Conservation (phyloP, 53 echinoderm and acorn worm species). For the Holothuria leucospilota region DNA sequence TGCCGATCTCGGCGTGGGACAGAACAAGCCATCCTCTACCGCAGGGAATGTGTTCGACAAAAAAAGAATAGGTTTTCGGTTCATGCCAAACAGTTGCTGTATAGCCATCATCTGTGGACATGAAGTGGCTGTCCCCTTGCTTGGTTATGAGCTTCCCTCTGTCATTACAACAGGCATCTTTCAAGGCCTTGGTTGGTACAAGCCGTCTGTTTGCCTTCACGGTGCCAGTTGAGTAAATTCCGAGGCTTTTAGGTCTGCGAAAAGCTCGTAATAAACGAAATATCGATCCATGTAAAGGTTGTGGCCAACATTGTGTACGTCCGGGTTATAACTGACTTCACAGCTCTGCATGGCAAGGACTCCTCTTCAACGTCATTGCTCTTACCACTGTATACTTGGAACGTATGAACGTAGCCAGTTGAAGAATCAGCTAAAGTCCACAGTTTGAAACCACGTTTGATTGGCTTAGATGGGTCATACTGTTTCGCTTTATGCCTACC, state of each 20-base stretch:
- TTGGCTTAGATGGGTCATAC: conserved; percentile 48
- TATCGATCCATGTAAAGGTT: not conserved
- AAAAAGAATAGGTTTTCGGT: not conserved
- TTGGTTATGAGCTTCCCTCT: not conserved
- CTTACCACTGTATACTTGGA: conserved; percentile 3
- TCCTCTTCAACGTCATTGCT: conserved; percentile 21
- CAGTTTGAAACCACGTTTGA: conserved; percentile 45
- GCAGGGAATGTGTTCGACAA: not conserved
- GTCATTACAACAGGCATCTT: not conserved
- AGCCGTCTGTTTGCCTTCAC: not conserved
- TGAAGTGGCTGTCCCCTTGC: not conserved
- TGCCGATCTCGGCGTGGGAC: not conserved
- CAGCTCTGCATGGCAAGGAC: not conserved
- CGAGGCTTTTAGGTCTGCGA: not conserved
- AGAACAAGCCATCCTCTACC: not conserved
- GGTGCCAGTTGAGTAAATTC: not conserved
- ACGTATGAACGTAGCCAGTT: conserved; percentile 26
- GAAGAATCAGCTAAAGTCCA: conserved; percentile 29
- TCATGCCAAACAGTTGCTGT: not conserved
- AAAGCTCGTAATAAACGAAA: not conserved
- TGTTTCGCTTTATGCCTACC: no score
- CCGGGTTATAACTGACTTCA: conserved; percentile 3
- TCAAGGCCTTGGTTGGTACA: not conserved
- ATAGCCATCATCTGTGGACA: not conserved
- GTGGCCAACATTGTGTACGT: not conserved